A percentile compares a stretch with the other conserved stretches of the same genome.
phyloP scores from a whole-genome alignment of 2,113 vertebrate genomes.

The Heterocephalus glaber region DNA sequence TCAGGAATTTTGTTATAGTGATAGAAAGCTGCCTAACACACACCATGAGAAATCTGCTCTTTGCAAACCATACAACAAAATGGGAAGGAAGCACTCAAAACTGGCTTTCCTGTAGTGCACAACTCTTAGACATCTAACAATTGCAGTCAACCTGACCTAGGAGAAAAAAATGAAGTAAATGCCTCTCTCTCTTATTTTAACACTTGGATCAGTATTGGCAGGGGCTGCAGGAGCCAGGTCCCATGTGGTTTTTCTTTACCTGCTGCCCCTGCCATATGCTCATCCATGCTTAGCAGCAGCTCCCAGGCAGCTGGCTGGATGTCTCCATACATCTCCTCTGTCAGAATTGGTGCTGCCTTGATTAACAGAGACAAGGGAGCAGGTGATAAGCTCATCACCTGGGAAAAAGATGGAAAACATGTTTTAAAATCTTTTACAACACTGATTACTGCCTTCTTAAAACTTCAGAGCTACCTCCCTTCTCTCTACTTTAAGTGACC shows the following conservation, averaged over 20 bases:
- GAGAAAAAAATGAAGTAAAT: background rate
- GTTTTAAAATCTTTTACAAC: background rate
- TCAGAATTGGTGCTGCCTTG: constrained; percentile 96
- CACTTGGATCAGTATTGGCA: rapidly evolving
- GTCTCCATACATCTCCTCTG: constrained; percentile 98
- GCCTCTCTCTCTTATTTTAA: background rate
- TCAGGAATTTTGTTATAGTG: background rate
- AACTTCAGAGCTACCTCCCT: background rate
- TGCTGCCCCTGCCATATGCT: constrained; percentile 98
- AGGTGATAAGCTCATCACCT: constrained; percentile 98
- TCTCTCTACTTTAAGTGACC: background rate
- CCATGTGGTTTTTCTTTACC: constrained; percentile 87
- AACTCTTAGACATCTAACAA: background rate
- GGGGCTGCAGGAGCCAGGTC: no score
- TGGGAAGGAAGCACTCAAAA: background rate
- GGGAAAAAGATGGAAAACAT: constrained; percentile 31
- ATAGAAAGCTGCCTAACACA: no score
- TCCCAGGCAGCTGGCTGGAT: constrained; percentile 99
- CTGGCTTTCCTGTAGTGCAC: background rate
- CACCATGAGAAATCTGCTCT: background rate
- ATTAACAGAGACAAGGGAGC: constrained; percentile 96
- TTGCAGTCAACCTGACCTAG: background rate
- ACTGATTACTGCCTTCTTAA: background rate
- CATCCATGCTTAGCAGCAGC: constrained; percentile 96
- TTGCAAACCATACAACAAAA: background rate